Evolutionary conservation across 2,113 vertebrate species (phyloP), one percentile per base, ranked within the genome.

Genomic region (Elaphurus davidianus): DNA sequence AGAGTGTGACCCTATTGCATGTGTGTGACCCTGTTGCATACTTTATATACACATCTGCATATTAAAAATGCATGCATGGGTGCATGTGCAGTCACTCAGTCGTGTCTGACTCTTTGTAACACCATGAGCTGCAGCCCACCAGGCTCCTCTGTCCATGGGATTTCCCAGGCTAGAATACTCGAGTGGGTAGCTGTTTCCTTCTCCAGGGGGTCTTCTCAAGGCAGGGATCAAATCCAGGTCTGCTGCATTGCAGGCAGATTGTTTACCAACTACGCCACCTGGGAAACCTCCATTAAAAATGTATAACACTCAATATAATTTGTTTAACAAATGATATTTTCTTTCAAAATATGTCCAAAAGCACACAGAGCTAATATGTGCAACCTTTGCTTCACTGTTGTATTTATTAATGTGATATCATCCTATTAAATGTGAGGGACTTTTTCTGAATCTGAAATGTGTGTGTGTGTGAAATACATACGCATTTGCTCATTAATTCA

Each of bases 1-100:
- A 6, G 1, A 30, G 13, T 1, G 21, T 59, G 47, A 45, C 10
- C 17, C 14, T 7, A 5, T 36, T 40, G 47, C 16, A 13, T 52
- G 12, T 60, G 25, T 64, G 5, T 23, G 60, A 0, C 28, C 28
- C 28, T 67, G 2, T 14, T 6, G 4, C 13, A 4, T 4, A 19
- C 47, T n/a, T 47, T 25, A 16, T 30, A 50, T 7, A 16, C 3
- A 54, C 30, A 6, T 4, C 10, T 11, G 36, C 16, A 6, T 2
- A 3, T 36, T 28, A 15, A 62, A 71, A 40, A 64, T 50, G 36
- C 23, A 2, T 0, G 2, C 12, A 0, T 1, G 36, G 14, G 71
- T 25, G 71, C 12, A 2, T 1, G 23, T 3, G 25, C 23, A 3
- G 36, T 74, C 36, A 6, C 67, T 40, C 36, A 25, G 21, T 11